Base-by-base conservation (phyloP, 2,797 vertebrate genomes). In the Typhlichthys eigenmanni region DNA sequence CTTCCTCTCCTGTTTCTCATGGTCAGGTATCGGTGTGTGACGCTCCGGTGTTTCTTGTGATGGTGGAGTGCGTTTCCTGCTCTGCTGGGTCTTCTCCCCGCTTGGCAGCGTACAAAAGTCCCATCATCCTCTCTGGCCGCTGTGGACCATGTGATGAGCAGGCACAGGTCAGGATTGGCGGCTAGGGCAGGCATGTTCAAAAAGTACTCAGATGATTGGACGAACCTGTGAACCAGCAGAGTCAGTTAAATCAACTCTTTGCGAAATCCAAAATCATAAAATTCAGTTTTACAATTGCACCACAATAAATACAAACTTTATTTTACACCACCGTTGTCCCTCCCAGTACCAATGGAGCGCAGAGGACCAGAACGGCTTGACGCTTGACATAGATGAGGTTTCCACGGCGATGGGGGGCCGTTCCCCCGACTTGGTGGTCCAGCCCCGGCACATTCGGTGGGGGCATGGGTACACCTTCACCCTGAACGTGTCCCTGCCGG, bases 11-110 rank as follows among this genome's bases (percentile, higher is more conserved):
- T 46, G 3, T 74, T 1, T 69, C 10, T 56, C 60, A 1, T 49
- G 13, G 54, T 24, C 9, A 95, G 94, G 91, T 94, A 47, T 80
- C 74, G 4, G 66, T 93, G 53, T 67, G 65, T 64, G 74, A 80
- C 0, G 68, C 54, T 38, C 59, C 76, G 1, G 71, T 90, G 57
- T 82, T 93, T 68, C 80, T 84, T 4, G 88, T 94, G 60, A 61
- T 56, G 45, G 78, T 92, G 60, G 80, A 80, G 1, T 95, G 93
- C 53, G 64, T 84, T 4, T 93, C 93, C 62, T 94, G 93, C 68
- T 71, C 71, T n/a, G 52, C 50, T 5, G 34, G 51, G 13, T 82
- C 73, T 10, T 78, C 82, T 24, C 56, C 74, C 16, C 65, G 79
- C n/a, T 65, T 52, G 8, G 60, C 82, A 54, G 85, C 78, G 68